A percentile compares a stretch with the other conserved stretches of the same genome.
These are phyloP conservation scores for Scaptomyza caliginosa DNA, from an alignment of 2,888 invertebrate species.

Conservation along the genomic window DNA sequence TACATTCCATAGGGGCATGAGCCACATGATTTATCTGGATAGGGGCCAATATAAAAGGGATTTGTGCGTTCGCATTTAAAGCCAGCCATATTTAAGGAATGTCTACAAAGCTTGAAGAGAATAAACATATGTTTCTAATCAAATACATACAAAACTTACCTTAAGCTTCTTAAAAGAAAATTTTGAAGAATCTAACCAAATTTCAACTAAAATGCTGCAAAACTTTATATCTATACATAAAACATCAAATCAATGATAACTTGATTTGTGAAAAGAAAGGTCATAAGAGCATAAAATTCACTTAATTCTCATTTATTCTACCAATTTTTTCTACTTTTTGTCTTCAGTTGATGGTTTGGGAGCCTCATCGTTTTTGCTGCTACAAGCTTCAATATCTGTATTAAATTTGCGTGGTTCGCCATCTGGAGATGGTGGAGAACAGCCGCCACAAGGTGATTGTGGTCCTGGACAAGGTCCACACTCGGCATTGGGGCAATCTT, in stretches of 20 bases:
- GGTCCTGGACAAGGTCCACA: constrained; percentile 58
- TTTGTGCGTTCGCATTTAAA: constrained; percentile 25
- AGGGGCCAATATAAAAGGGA: constrained; percentile 66
- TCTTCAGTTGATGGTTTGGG: background rate
- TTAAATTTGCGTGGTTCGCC: background rate
- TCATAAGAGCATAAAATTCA: too few species aligned
- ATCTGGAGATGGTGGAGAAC: constrained; percentile 20
- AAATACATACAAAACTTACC: background rate
- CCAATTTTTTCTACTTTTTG: too few species aligned
- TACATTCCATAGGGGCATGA: constrained; percentile 52
- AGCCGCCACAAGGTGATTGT: constrained; percentile 40
- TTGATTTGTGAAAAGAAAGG: constrained; percentile 9
- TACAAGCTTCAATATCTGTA: background rate
- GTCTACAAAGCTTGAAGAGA: background rate
- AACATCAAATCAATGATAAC: background rate
- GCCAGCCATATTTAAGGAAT: constrained; percentile 5
- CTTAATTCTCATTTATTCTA: background rate
- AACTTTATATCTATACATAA: background rate
- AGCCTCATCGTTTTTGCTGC: background rate
- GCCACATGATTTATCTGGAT: constrained; percentile 47
- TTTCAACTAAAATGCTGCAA: too few species aligned
- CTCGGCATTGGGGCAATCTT: constrained; percentile 36
- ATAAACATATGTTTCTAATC: background rate
- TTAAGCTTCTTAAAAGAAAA: background rate
- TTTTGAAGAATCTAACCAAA: background rate